Conservation (phyloP, 2,113 vertebrate genomes). For the Phocoena phocoena region DNA sequence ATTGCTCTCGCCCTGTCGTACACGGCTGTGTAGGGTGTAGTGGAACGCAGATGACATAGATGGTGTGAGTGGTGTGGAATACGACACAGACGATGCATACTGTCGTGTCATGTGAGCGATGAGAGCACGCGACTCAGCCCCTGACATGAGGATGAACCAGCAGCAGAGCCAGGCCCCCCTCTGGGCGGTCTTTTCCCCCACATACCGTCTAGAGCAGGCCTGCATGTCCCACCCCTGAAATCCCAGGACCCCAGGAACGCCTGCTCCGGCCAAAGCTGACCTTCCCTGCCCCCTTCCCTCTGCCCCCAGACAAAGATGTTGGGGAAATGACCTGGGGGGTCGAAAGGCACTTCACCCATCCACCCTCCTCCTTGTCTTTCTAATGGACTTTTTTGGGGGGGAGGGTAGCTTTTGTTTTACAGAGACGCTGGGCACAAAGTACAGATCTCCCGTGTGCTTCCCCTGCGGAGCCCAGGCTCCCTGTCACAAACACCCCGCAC, state of each 20-base stretch:
- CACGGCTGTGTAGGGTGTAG: too few relatives aligned
- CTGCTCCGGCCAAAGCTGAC: not conserved
- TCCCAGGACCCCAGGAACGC: not conserved
- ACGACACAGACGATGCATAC: not conserved
- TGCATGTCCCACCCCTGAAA: not conserved
- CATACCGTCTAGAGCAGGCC: not conserved
- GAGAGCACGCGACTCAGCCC: too few relatives aligned
- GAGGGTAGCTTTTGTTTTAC: not conserved
- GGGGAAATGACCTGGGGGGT: not conserved
- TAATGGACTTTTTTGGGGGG: too few relatives aligned
- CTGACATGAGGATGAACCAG: not conserved
- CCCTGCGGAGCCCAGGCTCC: not conserved
- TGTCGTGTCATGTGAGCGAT: fast-evolving
- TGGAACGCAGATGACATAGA: too few relatives aligned
- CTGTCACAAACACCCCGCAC: not conserved
- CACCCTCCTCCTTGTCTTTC: not conserved
- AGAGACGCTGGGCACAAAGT: not conserved
- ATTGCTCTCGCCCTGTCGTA: fast-evolving
- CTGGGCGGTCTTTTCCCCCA: not conserved
- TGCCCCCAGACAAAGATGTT: not conserved
- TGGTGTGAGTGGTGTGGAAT: too few relatives aligned
- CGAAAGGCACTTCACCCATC: not conserved
- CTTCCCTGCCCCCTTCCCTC: not conserved
- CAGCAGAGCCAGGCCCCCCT: not conserved
- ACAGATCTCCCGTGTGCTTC: not conserved